Percentiles rank a stretch among this genome's conserved stretches.
Evolutionary conservation across 2,888 invertebrate species (phyloP).

Genomic region (Eledona agricola): DNA sequence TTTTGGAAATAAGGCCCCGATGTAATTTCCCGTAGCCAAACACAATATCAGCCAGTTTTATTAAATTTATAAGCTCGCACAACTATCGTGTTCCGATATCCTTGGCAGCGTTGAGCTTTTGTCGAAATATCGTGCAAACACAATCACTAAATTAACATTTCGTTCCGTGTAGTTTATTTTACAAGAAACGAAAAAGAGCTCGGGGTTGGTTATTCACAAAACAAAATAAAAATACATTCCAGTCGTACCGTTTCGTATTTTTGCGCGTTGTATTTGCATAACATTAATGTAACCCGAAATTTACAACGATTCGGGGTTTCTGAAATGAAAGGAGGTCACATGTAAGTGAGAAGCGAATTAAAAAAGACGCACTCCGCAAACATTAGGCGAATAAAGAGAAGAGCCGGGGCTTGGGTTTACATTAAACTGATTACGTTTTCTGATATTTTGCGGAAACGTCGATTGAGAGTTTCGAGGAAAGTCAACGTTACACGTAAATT

Average conservation of each 20-base stretch:
- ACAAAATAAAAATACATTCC: slow-evolving; percentile 14
- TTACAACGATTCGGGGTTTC: slow-evolving; percentile 4
- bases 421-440: slow-evolving; percentile 32
- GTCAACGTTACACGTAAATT: slow-evolving; percentile 33
- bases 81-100: slow-evolving; percentile 6
- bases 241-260: slow-evolving; percentile 8
- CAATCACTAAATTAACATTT: slow-evolving; percentile 16
- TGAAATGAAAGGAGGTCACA: slow-evolving; percentile 1
- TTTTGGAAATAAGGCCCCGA: background rate
- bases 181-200: slow-evolving; percentile 3
- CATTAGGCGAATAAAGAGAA: slow-evolving; percentile 17
- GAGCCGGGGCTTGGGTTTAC: too few relatives aligned
- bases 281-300: slow-evolving; percentile 21
- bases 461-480: slow-evolving; percentile 24
- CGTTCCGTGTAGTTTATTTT: slow-evolving; percentile 1
- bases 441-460: slow-evolving; percentile 21
- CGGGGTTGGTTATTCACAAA: slow-evolving; percentile 7
- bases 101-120: slow-evolving; percentile 4
- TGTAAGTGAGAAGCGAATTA: slow-evolving; percentile 11
- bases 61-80: slow-evolving; percentile 1
- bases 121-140: slow-evolving; percentile 9
- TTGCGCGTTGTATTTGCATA: slow-evolving; percentile 14
- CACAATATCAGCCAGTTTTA: slow-evolving; percentile 1
- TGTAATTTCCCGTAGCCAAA: background rate
- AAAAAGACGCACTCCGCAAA: slow-evolving; percentile 6